Evolutionary conservation across 1,140 invertebrate genomes (phyloP), one percentile per base, ranked within the genome.

Genomic region (Halesus radiatus): DNA sequence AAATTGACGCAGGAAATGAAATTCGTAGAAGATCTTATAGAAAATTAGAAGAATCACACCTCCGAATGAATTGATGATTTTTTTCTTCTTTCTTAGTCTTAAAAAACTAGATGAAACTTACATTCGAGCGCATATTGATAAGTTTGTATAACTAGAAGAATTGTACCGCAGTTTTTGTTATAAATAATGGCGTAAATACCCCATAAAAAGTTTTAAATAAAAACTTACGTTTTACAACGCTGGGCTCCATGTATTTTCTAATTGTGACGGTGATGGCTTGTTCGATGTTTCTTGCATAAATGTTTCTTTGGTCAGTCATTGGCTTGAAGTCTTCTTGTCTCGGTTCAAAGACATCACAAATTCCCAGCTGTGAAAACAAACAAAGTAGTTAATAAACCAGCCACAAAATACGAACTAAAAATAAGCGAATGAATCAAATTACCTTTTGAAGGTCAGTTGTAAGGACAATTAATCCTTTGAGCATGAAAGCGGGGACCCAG

Each of bases 221-320:
- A 45, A 16, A 88, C 91, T 92, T 88, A 92, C 92, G 87, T 87
- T 88, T 89, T 83, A 88, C 88, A 84, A 85, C 86, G 84, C 86
- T 90, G 81, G 86, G 89, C 87, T 92, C 91, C 84, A 92, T 90
- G 84, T 93, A 94, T 86, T 94, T 95, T 84, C 93, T 91, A 80
- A 95, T 95, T 83, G 93, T 93, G 3, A 96, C 93, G 20, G 94
- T 94, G 66, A 96, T 94, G 22, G 93, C 93, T 87, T 96, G 95
- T 86, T 96, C 94, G 80, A 96, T 93, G 85, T 95, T 95, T 75
- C 94, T 92, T 13, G 95, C 94, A 84, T 94, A 96, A 50, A 96
- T 91, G 26, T 93, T 92, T 13, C 91, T 86, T 80, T 95, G 93
- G 6, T 90, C 87, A 23, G 94, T 95, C 94, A 96, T 95, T 26